phyloP scores from a whole-genome alignment of 2,888 invertebrate genomes.

The Silvanus unidentatus region DNA sequence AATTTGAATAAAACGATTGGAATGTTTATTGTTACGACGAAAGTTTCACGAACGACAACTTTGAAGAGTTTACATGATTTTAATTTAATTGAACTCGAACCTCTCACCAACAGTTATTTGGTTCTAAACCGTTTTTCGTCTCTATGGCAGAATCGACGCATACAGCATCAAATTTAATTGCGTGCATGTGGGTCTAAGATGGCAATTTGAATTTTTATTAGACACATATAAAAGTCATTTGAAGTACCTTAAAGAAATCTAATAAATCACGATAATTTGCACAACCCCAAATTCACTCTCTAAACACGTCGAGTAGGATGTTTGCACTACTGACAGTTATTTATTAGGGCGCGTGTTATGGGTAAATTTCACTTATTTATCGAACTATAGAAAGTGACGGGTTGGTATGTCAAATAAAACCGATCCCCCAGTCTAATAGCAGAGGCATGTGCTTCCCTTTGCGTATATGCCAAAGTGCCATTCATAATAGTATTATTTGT shows the following conservation, averaged over 20 bases:
- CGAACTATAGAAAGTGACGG: constrained; percentile 28
- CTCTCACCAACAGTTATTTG: background rate
- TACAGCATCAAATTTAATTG: too few species aligned
- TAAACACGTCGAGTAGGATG: constrained; percentile 2
- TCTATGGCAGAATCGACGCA: too few species aligned
- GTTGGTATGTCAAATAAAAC: constrained; percentile 9
- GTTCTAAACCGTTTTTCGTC: too few species aligned
- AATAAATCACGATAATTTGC: constrained; percentile 6
- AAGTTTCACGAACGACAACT: constrained; percentile 8
- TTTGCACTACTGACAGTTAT: constrained; percentile 23
- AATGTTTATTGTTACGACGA: constrained; percentile 18
- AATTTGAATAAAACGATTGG: constrained; percentile 20
- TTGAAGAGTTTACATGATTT: constrained; percentile 7
- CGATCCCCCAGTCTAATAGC: background rate
- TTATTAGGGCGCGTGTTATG: constrained; percentile 31
- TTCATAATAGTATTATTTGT: constrained; percentile 13
- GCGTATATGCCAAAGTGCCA: background rate
- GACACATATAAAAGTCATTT: too few species aligned
- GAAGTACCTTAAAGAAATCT: constrained; percentile 1
- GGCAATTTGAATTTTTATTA: too few species aligned
- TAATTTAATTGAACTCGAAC: constrained; percentile 3
- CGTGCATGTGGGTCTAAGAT: too few species aligned
- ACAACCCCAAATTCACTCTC: constrained; percentile 3
- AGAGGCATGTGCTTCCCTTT: background rate
- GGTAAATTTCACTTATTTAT: constrained; percentile 35